Base-by-base conservation (phyloP, 35 echinoderm and acorn worm species). In the Acanthaster planci region DNA sequence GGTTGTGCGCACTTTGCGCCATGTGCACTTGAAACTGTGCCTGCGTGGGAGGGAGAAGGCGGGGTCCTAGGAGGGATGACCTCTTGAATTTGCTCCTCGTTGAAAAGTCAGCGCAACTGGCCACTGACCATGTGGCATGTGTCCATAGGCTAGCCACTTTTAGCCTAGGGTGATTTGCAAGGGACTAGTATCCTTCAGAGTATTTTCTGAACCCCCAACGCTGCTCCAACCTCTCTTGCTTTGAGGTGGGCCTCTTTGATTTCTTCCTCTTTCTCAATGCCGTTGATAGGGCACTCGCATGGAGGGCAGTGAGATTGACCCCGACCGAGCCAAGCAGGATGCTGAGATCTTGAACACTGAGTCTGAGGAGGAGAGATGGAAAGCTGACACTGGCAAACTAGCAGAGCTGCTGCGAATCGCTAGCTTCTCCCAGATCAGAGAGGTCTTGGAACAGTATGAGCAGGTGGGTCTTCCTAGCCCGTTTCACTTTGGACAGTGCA, bases 371-470 rank as follows among this genome's bases (percentile, higher is more conserved):
- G 85, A 87, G 6, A 68, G 90, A 52, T 92, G 90, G 90, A 79
- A 80, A 22, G 60, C 79, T 37, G 75, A 79, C 51, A 75, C 78
- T 2, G 90, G 67, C 56, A 92, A 88, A 39, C 50, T 92, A 78
- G 67, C 85, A 0, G 81, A 88, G 16, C 80, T 92, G 37, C 67
- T 92, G 14, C 47, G 51, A 17, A 59, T 35, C 15, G 79, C 90
- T 1, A 92, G 90, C 80, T 84, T 87, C 40, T 47, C 54, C 15
- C 90, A 92, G 82, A 76, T 92, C 44, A 83, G 86, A 55, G 86
- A 80, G 27, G 90, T 92, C 10, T 42, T 92, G 12, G 64, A 88
- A 55, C 58, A 92, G 36, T 92, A 92, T 82, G 84, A 81, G n/a
- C 29, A 76, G 84, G 90, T 92, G 76, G 82, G 53, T 36, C 15